Base-by-base conservation (phyloP, 2,113 vertebrate species). In the Sylvilagus bachmani region DNA sequence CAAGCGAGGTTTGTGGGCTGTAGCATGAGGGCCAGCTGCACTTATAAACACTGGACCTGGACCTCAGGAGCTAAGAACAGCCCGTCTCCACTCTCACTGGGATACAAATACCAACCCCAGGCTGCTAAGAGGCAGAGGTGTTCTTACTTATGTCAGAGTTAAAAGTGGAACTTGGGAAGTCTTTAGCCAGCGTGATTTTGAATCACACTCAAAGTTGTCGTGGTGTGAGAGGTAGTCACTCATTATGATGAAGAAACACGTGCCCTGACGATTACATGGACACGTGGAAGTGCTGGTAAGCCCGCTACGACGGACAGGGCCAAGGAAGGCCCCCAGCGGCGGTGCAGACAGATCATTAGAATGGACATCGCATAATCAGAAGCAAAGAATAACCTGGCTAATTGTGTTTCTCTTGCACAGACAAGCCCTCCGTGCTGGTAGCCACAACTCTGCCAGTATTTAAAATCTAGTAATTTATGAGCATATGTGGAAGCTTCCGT, bases 281-380 rank as follows among this genome's bases (percentile, higher is more conserved):
- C 3, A 0, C 16, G 0, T 29, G 9, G 10, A 13, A 19, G 0
- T 64, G 6, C 69, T 24, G 4, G 7, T 4, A 38, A 19, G 9
- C 27, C 38, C 29, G 44, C 86, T 7, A 2, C 2, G 9, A 17
- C 0, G 0, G 1, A 6, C 73, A 62, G n/a, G 36, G 21, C 36
- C n/a, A 3, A 5, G 0, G 25, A 70, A 82, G 49, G 49, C 19
- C 55, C 24, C 69, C n/a, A 21, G 49, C 33, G 29, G 14, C 25
- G 0, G 13, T 10, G 67, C 66, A 33, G 11, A 33, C 33, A 61
- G 16, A 61, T 14, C 25, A 53, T 13, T 19, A 64, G 73, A 79
- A 27, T 1, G 1, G 31, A 62, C 58, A 64, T 66, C 70, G 55
- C 36, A 82, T 61, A 33, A 58, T 16, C 19, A 66, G 74, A 27